Evolutionary conservation across 2,113 vertebrate genomes (phyloP).

Genomic region (Pogonocichla stellata): DNA sequence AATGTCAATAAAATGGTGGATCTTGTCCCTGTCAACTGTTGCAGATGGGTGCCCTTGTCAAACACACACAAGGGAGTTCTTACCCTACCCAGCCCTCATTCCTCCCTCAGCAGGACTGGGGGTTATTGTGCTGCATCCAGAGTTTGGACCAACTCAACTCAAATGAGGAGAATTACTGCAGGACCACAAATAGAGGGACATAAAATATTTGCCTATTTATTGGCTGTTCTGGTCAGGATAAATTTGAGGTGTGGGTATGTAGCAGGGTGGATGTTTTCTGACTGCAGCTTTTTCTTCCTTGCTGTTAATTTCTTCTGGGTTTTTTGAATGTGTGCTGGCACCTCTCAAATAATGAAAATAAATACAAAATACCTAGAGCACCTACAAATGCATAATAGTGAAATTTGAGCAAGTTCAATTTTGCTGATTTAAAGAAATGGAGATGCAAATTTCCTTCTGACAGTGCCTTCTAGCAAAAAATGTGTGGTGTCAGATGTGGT

Average conservation of each 20-base stretch:
- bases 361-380: background rate
- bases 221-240: background rate
- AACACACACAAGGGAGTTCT: background rate
- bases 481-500: background rate
- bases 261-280: background rate
- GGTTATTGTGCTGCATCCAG: background rate
- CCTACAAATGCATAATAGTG: background rate
- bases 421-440: background rate
- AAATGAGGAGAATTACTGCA: background rate
- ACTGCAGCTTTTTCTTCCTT: background rate
- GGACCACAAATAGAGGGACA: background rate
- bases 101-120: background rate
- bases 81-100: background rate
- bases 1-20: background rate
- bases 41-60: background rate
- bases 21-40: background rate
- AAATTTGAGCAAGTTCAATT: conserved; percentile 5
- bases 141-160: background rate
- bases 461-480: background rate
- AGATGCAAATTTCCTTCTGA: background rate
- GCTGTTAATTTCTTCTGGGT: background rate
- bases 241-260: background rate
- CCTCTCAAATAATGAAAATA: background rate
- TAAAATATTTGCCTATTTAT: background rate
- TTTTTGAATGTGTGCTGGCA: background rate